These are phyloP conservation scores for Cryptomyrus ogoouensis DNA, from an alignment of 2,113 vertebrate species.

Conservation along the genomic window DNA sequence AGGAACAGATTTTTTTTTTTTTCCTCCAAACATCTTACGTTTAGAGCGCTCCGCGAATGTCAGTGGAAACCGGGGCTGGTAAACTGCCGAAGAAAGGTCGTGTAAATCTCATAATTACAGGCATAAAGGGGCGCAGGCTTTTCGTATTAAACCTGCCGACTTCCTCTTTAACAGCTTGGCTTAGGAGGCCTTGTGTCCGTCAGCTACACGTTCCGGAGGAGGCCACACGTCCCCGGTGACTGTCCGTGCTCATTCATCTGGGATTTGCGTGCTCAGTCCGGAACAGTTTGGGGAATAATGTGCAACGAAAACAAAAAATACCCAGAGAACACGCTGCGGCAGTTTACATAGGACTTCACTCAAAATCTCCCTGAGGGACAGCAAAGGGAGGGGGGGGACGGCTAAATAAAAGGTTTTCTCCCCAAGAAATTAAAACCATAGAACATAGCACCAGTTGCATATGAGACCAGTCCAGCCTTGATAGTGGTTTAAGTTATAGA, in stretches of 20 bases:
- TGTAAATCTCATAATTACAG: conserved; percentile 43
- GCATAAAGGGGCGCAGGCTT: conserved; percentile 26
- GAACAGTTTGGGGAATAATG: neutral
- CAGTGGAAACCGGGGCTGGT: conserved; percentile 29
- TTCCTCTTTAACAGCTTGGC: conserved; percentile 27
- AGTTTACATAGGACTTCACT: neutral
- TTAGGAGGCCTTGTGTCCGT: conserved; percentile 1
- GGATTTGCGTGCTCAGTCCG: conserved; percentile 17
- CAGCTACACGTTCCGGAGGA: neutral
- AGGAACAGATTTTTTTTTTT: conserved; percentile 18
- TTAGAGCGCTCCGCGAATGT: conserved; percentile 28
- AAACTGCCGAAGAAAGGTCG: conserved; percentile 19
- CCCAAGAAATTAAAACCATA: neutral
- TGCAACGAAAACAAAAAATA: neutral
- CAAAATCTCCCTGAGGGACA: neutral
- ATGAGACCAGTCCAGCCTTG: neutral
- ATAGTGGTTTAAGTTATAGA: neutral
- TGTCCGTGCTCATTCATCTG: neutral
- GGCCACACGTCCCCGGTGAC: neutral
- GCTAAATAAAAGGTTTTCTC: neutral
- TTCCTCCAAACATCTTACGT: conserved; percentile 27
- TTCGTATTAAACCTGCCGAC: conserved; percentile 33
- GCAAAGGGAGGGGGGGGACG: neutral
- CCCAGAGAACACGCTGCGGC: neutral
- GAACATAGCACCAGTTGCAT: neutral